These are phyloP conservation scores for Carabus problematicus DNA, from an alignment of 2,888 invertebrate species.

Conservation along the genomic window DNA sequence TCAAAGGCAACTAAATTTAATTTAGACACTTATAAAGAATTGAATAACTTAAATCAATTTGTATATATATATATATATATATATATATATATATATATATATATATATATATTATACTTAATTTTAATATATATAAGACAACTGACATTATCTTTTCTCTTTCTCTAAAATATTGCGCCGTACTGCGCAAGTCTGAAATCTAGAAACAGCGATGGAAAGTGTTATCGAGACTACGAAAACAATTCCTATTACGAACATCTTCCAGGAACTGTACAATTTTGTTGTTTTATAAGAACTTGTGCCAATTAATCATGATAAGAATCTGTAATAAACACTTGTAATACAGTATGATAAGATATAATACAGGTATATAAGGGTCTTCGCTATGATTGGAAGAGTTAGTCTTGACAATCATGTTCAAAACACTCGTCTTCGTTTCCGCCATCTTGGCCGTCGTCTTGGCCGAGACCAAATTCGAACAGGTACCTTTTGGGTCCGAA, in stretches of 20 bases:
- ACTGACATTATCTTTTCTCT: too few relatives aligned
- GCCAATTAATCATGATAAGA: neutral
- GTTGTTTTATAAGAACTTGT: neutral
- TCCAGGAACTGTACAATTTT: slow-evolving; percentile 1
- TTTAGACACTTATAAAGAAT: too few relatives aligned
- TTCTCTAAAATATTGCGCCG: too few relatives aligned
- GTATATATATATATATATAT: too few relatives aligned
- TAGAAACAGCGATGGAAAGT: too few relatives aligned
- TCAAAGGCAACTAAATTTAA: too few relatives aligned
- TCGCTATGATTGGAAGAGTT: neutral
- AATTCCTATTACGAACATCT: neutral
- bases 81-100: too few relatives aligned
- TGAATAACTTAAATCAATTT: too few relatives aligned
- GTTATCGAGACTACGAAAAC: too few relatives aligned
- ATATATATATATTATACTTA: too few relatives aligned
- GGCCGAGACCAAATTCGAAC: slow-evolving; percentile 32
- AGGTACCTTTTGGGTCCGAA: neutral
- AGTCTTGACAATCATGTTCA: slow-evolving; percentile 14
- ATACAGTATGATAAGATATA: slow-evolving; percentile 2
- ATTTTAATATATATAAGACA: too few relatives aligned
- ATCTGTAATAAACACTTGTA: neutral
- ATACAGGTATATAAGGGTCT: neutral
- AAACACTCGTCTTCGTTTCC: slow-evolving; percentile 10
- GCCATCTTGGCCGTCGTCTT: slow-evolving; percentile 22
- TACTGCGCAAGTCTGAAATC: too few relatives aligned